Evolutionary conservation across 2,113 vertebrate genomes (phyloP).

Genomic region (Xiphorhynchus elegans): DNA sequence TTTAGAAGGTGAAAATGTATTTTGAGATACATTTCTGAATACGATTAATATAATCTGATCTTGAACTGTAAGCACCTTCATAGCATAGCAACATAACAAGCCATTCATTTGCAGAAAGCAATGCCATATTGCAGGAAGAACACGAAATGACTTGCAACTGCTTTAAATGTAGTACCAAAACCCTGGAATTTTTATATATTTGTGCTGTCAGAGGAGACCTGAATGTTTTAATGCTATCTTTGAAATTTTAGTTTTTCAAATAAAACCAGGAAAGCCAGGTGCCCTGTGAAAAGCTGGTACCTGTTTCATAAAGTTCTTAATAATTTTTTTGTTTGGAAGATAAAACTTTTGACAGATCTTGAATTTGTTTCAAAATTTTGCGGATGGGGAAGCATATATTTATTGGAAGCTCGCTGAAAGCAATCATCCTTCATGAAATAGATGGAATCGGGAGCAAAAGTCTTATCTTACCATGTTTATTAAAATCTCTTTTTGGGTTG

Average conservation of each 20-base stretch:
- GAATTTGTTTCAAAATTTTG: background rate
- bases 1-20: conserved; percentile 25
- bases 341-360: background rate
- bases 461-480: rapidly evolving
- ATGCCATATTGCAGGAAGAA: background rate
- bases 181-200: background rate
- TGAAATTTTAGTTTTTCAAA: background rate
- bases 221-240: background rate
- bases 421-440: background rate
- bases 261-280: background rate
- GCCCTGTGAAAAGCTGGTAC: background rate
- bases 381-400: background rate
- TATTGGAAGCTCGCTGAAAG: background rate
- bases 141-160: background rate
- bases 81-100: background rate
- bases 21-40: background rate
- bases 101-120: background rate
- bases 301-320: background rate
- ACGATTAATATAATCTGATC: background rate
- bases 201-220: background rate
- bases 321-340: background rate
- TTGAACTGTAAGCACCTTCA: background rate
- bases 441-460: background rate
- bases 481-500: background rate
- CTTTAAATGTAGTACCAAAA: background rate